Evolutionary conservation across 2,888 invertebrate genomes (phyloP), one percentile per base, ranked within the genome.

Genomic region (Mycalesis mineus): DNA sequence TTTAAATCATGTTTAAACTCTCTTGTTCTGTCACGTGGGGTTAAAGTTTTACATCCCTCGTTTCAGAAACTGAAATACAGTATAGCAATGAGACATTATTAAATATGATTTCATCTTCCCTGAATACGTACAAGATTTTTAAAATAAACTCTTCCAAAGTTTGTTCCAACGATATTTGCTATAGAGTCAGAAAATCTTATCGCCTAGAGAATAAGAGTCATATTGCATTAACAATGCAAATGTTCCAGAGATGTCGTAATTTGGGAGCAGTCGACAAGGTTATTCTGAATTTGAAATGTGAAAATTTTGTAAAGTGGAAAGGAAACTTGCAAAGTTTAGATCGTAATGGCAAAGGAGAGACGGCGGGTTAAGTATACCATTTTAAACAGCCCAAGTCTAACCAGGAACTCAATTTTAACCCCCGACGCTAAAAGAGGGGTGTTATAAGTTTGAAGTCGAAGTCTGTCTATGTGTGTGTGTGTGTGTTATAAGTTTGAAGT

Each of bases 281-380:
- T 47, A 31, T 31, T 33, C 29, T 44, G 44, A 44, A 44, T 44
- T 44, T 44, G 44, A 33, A 47, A 47, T 33, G 45, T 14, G 45
- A 33, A 33, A 15, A 14, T 33, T 47, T 33, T 33, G 31, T 33
- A 47, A 47, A 47, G 47, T 33, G 33, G 33, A 5, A 22, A 4
- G 47, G n/a, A 47, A 47, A 47, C 47, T 47, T 47, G 33, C 9
- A 15, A 14, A 33, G 47, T 47, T 47, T 15, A 8, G 2, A 15
- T 13, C 47, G 14, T 47, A 31, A 47, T 15, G 22, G 22, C 22
- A 5, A 4, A 4, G 22, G 22, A 22, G 22, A 22, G 22, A 5
- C 22, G 22, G 22, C 3, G 22, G 22, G 2, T 22, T 22, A 22
- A 22, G 22, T 22, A 22, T 22, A 22, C 3, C 22, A 2, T 22